phyloP scores from a whole-genome alignment of 2,888 invertebrate genomes.

The Eustalomyia histrio region DNA sequence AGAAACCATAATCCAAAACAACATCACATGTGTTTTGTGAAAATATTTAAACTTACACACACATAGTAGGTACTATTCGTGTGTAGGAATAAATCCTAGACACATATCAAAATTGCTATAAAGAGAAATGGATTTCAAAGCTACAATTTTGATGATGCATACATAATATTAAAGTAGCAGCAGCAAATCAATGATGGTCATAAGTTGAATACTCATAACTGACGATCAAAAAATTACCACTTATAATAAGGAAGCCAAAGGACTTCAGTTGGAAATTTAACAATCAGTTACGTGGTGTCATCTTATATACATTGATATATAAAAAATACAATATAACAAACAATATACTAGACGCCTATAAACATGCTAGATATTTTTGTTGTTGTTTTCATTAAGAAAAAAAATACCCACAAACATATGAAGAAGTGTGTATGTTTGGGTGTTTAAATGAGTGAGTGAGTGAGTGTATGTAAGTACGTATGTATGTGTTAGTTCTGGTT shows the following conservation, averaged over 20 bases:
- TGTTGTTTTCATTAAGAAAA: slow-evolving; percentile 33
- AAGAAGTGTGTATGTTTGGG: not conserved
- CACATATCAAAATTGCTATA: slow-evolving; percentile 25
- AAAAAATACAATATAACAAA: slow-evolving; percentile 27
- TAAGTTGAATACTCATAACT: not conserved
- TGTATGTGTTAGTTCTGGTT: not conserved
- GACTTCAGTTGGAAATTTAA: no score
- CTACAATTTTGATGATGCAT: slow-evolving; percentile 44
- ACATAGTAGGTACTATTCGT: slow-evolving; percentile 11
- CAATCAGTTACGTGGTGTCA: no score
- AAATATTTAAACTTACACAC: slow-evolving; percentile 36
- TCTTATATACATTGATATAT: not conserved
- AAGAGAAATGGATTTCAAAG: slow-evolving; percentile 33
- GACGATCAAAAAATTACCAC: not conserved
- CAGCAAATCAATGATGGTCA: not conserved
- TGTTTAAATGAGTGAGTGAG: not conserved
- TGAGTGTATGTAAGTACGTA: no score
- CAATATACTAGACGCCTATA: slow-evolving; percentile 43
- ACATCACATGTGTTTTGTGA: slow-evolving; percentile 48
- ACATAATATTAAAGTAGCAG: slow-evolving; percentile 17
- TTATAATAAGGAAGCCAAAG: no score
- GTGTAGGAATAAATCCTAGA: slow-evolving; percentile 43
- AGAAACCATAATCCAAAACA: slow-evolving; percentile 34
- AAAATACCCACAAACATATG: slow-evolving; percentile 19
- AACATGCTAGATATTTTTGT: slow-evolving; percentile 39